A percentile compares a stretch with the other conserved stretches of the same genome.
Evolutionary conservation across 2,797 vertebrate species (phyloP).

Genomic region (Tiaroga cobitis): DNA sequence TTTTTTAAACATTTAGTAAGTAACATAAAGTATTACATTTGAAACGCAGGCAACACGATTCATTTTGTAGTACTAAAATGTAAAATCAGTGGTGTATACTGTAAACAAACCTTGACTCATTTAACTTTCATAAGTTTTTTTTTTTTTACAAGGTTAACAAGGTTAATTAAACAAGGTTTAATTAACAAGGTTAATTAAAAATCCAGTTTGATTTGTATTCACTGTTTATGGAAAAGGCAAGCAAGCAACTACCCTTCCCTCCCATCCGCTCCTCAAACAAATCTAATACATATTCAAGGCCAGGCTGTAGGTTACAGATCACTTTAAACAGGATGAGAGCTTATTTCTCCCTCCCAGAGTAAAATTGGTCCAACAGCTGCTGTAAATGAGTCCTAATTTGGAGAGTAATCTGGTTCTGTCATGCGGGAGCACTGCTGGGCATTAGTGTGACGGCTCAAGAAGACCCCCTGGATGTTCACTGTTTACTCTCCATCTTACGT

Average conservation of each 20-base stretch:
- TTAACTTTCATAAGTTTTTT: background rate
- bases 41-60: background rate
- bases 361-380: conserved; percentile 81
- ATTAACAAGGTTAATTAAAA: background rate
- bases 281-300: conserved; percentile 58
- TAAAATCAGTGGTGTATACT: background rate
- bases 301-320: conserved; percentile 53
- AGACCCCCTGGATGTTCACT: conserved; percentile 76
- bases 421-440: conserved; percentile 75
- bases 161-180: background rate
- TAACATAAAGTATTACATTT: too few relatives aligned
- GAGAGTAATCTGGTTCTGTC: conserved; percentile 79
- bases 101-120: background rate
- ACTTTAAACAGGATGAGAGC: conserved; percentile 55
- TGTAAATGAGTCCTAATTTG: conserved; percentile 81
- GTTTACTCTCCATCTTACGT: conserved; percentile 75
- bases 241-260: conserved; percentile 55
- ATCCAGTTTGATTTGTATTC: background rate
- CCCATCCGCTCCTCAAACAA: conserved; percentile 48
- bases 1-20: background rate
- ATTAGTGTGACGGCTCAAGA: conserved; percentile 73
- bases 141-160: background rate
- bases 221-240: conserved; percentile 22
- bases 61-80: background rate
- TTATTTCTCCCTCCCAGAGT: conserved; percentile 51